These are phyloP conservation scores for Neomorphus geoffroyi DNA, from an alignment of 2,797 vertebrate genomes.

Conservation along the genomic window DNA sequence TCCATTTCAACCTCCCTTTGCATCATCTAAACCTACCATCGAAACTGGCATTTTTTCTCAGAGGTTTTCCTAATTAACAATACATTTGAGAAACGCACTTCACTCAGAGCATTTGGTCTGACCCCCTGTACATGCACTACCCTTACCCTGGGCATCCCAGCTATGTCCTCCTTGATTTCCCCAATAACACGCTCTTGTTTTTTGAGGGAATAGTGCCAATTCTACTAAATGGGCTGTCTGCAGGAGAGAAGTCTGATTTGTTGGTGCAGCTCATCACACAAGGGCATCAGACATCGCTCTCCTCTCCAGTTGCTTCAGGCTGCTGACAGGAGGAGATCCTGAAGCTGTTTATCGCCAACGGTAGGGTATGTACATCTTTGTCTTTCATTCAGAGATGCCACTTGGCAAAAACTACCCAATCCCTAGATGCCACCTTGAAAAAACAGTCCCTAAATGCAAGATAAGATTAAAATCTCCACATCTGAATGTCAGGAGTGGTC, in stretches of 20 bases:
- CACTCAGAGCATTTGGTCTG: not conserved
- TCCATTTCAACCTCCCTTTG: not conserved
- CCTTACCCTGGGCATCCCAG: not conserved
- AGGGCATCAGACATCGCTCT: not conserved
- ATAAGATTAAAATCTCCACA: not conserved
- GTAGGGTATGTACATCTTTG: not conserved
- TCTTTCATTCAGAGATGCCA: not conserved
- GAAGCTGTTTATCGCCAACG: not conserved
- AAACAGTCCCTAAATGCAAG: not conserved
- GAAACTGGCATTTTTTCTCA: not conserved
- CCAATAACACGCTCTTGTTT: not conserved
- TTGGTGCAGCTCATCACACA: not conserved
- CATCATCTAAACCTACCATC: not conserved
- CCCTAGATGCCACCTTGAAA: not conserved
- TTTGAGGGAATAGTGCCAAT: not conserved
- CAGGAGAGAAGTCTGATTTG: not conserved
- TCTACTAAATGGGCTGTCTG: not conserved
- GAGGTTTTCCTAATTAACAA: not conserved
- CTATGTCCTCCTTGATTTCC: accelerated
- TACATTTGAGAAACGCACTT: not conserved
- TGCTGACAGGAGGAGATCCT: not conserved
- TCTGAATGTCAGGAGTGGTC: not conserved
- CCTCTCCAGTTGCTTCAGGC: not conserved
- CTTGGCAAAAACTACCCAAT: not conserved
- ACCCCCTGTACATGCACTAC: not conserved